Evolutionary conservation across 2,888 invertebrate genomes (phyloP).

Genomic region (Colletes collaris): DNA sequence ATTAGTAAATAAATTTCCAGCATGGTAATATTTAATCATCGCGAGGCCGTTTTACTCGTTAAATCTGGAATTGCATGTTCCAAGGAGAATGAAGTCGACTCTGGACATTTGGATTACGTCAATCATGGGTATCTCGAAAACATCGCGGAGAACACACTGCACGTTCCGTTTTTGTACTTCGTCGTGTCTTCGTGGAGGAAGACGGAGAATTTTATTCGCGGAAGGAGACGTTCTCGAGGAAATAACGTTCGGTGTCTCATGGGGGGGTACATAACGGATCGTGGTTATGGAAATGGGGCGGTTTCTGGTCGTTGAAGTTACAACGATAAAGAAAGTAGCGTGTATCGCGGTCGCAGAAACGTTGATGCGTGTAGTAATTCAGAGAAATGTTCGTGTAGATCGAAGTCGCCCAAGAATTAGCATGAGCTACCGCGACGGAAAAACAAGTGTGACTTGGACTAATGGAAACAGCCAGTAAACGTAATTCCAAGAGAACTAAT

Average conservation of each 20-base stretch:
- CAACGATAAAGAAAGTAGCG: neutral
- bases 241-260: neutral
- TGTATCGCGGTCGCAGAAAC: conserved; percentile 7
- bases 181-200: too few relatives aligned
- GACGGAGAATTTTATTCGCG: too few relatives aligned
- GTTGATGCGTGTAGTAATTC: neutral
- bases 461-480: neutral
- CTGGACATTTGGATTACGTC: too few relatives aligned
- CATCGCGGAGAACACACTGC: too few relatives aligned
- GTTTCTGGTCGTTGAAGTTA: conserved; percentile 1
- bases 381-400: conserved; percentile 2
- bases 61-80: too few relatives aligned
- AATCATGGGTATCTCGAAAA: too few relatives aligned
- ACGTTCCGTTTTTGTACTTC: too few relatives aligned
- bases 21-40: too few relatives aligned
- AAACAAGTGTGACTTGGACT: neutral
- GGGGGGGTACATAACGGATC: neutral
- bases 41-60: too few relatives aligned
- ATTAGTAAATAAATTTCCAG: too few relatives aligned
- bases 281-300: conserved; percentile 2
- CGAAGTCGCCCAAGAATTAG: conserved; percentile 6
- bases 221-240: too few relatives aligned
- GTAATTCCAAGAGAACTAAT: neutral
- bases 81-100: too few relatives aligned
- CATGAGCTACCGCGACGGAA: neutral